phyloP scores from a whole-genome alignment of 2,888 invertebrate species.

The Stenodema calcarata region DNA sequence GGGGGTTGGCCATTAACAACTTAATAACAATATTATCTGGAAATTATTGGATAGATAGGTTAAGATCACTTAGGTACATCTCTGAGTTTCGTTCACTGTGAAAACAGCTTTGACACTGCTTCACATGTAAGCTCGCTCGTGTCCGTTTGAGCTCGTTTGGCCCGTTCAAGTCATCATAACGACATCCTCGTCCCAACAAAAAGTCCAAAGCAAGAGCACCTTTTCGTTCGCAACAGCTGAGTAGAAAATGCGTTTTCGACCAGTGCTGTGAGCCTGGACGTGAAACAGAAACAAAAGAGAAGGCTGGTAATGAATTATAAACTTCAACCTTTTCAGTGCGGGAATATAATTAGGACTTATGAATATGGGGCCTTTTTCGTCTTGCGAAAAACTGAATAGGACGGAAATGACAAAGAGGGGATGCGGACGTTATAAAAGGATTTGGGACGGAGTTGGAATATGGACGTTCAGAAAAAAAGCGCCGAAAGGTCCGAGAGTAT shows the following conservation, averaged over 20 bases:
- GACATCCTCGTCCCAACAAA: too few species aligned
- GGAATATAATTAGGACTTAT: neutral
- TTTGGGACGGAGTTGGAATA: neutral
- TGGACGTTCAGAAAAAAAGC: too few species aligned
- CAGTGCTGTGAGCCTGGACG: neutral
- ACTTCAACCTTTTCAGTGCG: neutral
- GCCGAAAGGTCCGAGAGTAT: too few species aligned
- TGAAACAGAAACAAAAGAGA: neutral
- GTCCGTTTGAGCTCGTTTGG: too few species aligned
- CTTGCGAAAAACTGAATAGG: neutral
- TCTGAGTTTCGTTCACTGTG: too few species aligned
- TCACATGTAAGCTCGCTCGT: too few species aligned
- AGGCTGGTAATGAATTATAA: neutral
- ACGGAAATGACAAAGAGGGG: neutral
- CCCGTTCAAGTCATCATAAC: too few species aligned
- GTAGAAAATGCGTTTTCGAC: neutral
- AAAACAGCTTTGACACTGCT: too few species aligned
- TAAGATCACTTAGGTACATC: too few species aligned
- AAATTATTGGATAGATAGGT: too few species aligned
- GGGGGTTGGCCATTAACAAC: too few species aligned
- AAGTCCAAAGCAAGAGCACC: neutral
- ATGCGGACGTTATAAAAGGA: neutral
- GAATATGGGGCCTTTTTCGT: neutral
- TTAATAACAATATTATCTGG: too few species aligned
- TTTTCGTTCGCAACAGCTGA: neutral